Evolutionary conservation across 92 coral and sea anemone genomes (phyloP), one percentile per base, ranked within the genome.

Genomic region (Heliopora coerulea): DNA sequence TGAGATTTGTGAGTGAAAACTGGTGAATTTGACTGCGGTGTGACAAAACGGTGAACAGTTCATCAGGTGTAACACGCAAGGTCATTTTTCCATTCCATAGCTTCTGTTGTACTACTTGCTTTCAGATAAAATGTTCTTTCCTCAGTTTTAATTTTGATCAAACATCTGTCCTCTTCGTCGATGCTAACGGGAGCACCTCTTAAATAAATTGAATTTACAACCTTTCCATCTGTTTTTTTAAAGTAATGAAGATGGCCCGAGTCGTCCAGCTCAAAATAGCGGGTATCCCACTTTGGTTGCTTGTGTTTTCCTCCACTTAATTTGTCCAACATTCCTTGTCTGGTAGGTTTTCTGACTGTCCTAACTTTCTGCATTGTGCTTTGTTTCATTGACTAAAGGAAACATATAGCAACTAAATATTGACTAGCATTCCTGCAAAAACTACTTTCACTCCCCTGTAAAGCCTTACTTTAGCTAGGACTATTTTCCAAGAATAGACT

Each of bases 291-390:
- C 41, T 93, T 93, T 25, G 85, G 89, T 3, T 88, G 59, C 56
- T 85, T 84, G 81, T 93, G 98, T 73, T 85, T 93, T 6, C 98
- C 98, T 1, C 98, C 98, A 56, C 98, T 93, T 24, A 93, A 82
- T 66, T 93, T 93, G 18, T 83, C 89, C 2, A 93, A 79, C 62
- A 80, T 83, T 20, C 98, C 98, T 57, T 83, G 82, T 19, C 84
- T 83, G 49, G 96, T 93, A 1, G 98, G 98, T 56, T 78, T 85
- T 27, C 73, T 78, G 4, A 14, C 49, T 0, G 80, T 63, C 54
- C 15, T 46, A 2, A 46, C 14, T 15, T 10, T 6, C 52, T 46
- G 10, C 14, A 6, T 46, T 46, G 52, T 46, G 7, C 15, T n/a
- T 46, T 46, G 52, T 15, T 46, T 46, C 14, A 15, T 46, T 8